Base-by-base conservation (phyloP, 2,113 vertebrate genomes). In the Indri indri region DNA sequence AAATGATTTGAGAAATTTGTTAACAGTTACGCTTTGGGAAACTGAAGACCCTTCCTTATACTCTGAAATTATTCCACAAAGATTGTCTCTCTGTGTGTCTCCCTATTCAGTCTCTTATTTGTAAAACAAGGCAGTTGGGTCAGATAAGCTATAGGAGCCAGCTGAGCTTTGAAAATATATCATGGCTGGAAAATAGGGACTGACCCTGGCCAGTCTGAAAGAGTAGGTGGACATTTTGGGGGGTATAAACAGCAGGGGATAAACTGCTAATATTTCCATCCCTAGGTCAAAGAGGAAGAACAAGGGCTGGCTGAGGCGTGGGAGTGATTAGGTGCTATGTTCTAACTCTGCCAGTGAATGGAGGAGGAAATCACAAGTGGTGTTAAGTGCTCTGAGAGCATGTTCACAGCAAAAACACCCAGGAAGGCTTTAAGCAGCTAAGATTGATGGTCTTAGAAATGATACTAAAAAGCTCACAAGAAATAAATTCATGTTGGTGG, bases 371-470 rank as follows among this genome's bases (percentile, higher is more conserved):
- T 83, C 23, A 2, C 14, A 57, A 74, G 30, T 83, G 59, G 23
- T 3, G 6, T 22, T 22, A 52, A 59, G 6, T 81, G 40, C 59
- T 59, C n/a, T 42, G 73, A 74, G 34, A 90, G 54, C 37, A 54
- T 52, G 25, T 65, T 47, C 45, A 70, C 45, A 84, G 40, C 32
- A 59, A 70, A 71, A 88, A 30, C 22, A 61, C 52, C 25, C 52
- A 79, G 77, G 81, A 87, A 70, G 40, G 34, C 20, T 86, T 63
- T 42, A 79, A 85, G 61, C 23, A 94, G 57, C 80, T 90, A 57
- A 89, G 42, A 42, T 34, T 76, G 63, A 90, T 61, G 79, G 61
- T 80, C 61, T 89, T 79, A 95, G 83, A 90, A 91, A 93, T 93
- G 37, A 93, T 66, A 81, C 66, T 83, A 79, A 88, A 93, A 97